Percentiles rank a stretch among this genome's conserved stretches.
Conservation (phyloP, 2,797 vertebrate species). For the Pagetopsis macropterus region DNA sequence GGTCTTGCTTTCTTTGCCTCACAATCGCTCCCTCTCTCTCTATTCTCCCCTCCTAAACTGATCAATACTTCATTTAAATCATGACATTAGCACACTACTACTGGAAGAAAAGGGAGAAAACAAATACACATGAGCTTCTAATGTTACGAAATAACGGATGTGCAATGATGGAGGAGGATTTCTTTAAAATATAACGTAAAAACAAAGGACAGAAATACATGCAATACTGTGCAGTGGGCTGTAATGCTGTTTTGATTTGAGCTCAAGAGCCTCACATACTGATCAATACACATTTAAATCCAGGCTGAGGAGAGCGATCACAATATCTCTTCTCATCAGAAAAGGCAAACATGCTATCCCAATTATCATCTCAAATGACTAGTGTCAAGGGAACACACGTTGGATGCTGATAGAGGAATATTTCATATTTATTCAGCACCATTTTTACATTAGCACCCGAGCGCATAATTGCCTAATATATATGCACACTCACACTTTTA, state of each 20-base stretch:
- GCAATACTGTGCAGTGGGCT: conserved; percentile 63
- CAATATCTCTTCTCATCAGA: conserved; percentile 76
- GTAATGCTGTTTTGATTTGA: conserved; percentile 76
- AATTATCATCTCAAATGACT: conserved; percentile 80
- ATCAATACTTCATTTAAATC: conserved; percentile 94
- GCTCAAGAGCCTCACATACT: conserved; percentile 72
- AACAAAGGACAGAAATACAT: conserved; percentile 72
- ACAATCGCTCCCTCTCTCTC: conserved; percentile 89
- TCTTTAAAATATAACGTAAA: conserved; percentile 59
- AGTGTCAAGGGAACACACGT: conserved; percentile 60
- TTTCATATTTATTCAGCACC: conserved; percentile 83
- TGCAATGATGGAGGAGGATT: conserved; percentile 46
- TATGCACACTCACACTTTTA: conserved; percentile 84
- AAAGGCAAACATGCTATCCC: conserved; percentile 78
- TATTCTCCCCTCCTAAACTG: conserved; percentile 91
- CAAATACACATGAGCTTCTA: conserved; percentile 69
- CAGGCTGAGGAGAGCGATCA: conserved; percentile 69
- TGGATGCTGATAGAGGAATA: conserved; percentile 76
- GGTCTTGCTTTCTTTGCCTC: conserved; percentile 88
- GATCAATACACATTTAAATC: conserved; percentile 88
- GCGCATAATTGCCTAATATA: conserved; percentile 80
- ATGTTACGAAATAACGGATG: conserved; percentile 47
- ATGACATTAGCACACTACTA: conserved; percentile 89
- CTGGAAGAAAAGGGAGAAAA: conserved; percentile 70
- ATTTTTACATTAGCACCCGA: conserved; percentile 79